Conservation (phyloP, 2,888 invertebrate genomes). For the Apamea epomidion region DNA sequence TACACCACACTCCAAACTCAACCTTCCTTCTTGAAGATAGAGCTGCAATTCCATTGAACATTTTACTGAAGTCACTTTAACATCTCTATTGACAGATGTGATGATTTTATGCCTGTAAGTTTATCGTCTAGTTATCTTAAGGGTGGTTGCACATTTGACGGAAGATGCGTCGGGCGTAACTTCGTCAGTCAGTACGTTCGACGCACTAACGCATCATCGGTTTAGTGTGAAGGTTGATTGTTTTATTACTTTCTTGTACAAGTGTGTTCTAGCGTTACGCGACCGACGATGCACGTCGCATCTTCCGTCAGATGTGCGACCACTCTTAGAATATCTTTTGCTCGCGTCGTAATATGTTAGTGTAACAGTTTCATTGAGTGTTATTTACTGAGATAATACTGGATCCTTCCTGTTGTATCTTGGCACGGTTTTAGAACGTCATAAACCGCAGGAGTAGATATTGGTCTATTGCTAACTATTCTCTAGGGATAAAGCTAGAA, state of each 20-base stretch:
- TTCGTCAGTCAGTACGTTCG: neutral
- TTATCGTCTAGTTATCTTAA: conserved; percentile 63
- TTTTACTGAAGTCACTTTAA: conserved; percentile 37
- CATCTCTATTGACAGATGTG: conserved; percentile 77
- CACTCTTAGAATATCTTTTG: conserved; percentile 36
- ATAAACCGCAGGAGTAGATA: conserved; percentile 7
- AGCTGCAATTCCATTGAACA: conserved; percentile 8
- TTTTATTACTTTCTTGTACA: neutral
- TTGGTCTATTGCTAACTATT: conserved; percentile 1
- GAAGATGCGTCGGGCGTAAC: neutral
- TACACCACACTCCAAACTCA: conserved; percentile 39
- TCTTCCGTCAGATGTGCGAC: neutral
- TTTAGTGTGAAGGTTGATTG: neutral
- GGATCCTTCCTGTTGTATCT: conserved; percentile 56
- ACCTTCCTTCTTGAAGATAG: conserved; percentile 29
- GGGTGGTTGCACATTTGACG: neutral
- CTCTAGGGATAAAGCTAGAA: conserved; percentile 4
- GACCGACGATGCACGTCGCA: neutral
- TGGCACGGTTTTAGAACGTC: conserved; percentile 19
- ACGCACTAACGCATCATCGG: neutral
- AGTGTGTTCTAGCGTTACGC: neutral
- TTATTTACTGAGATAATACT: conserved; percentile 56
- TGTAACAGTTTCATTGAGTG: conserved; percentile 45
- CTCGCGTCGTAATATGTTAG: conserved; percentile 38
- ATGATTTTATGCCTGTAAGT: conserved; percentile 72